Evolutionary conservation across 2,797 vertebrate genomes (phyloP).

Genomic region (Lateolabrax maculatus): DNA sequence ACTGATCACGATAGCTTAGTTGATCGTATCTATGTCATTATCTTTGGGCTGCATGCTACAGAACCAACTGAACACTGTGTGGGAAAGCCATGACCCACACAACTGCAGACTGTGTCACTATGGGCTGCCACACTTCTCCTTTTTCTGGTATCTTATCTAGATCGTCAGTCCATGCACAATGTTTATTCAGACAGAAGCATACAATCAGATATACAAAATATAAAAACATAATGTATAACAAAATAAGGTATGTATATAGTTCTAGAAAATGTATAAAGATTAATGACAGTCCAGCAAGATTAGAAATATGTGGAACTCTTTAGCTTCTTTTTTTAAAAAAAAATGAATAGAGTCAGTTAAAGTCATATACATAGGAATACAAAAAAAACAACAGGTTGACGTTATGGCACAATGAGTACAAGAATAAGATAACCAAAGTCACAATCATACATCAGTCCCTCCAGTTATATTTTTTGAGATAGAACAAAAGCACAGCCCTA

Average conservation of each 20-base stretch:
- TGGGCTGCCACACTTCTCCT: background rate
- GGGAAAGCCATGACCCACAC: background rate
- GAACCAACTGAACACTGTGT: background rate
- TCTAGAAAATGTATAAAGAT: background rate
- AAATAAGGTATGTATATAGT: background rate
- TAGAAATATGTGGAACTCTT: background rate
- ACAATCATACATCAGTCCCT: background rate
- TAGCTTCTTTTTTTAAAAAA: background rate
- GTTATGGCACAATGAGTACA: background rate
- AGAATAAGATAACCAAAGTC: background rate
- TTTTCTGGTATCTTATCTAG: background rate
- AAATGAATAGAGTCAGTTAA: background rate
- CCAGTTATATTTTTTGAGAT: background rate
- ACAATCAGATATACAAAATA: background rate
- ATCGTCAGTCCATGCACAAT: background rate
- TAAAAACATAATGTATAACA: background rate
- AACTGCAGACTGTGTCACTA: background rate
- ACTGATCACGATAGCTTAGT: too few relatives aligned
- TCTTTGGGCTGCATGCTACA: too few relatives aligned
- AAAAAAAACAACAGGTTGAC: background rate
- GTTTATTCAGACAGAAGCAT: constrained; percentile 21
- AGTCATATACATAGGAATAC: background rate
- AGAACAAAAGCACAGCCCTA: too few relatives aligned
- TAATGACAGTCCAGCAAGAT: background rate
- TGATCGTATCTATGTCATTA: too few relatives aligned